Evolutionary conservation across 92 coral and sea anemone species (phyloP), one percentile per base, ranked within the genome.

Genomic region (Montipora capitata): DNA sequence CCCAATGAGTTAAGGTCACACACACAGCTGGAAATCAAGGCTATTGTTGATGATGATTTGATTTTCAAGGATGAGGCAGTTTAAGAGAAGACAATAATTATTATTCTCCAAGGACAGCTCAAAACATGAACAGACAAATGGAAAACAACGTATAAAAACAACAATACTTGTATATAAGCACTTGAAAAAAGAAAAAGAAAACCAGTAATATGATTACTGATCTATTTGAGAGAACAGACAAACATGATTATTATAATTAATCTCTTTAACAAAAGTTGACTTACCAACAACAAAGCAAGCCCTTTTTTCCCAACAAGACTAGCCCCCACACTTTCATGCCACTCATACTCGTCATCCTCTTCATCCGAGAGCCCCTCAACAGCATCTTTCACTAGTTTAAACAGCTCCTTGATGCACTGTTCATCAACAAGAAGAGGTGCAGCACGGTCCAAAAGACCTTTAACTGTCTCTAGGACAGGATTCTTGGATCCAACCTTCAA

Each of bases 341-440:
- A 69, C 51, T 85, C 94, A 16, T 81, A 86, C 51, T 90, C 96
- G 14, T 85, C 93, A 41, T 93, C 94, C 12, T 81, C 95, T 3
- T 93, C 90, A 39, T 91, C 94, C 11, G 77, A 94, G 7, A 83
- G 59, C 39, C 93, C 92, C 63, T 98, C 99, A 35, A 96, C 42
- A 9, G 87, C 84, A 77, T 89, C 89, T 59, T 95, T 93, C 3
- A 96, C 95, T 56, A 93, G 83, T 27, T 61, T 85, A 40, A 96
- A 79, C 13, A 98, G 91, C 48, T 72, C 91, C 88, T 91, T 92
- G 48, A 92, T 81, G 77, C 97, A 94, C 42, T 93, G 84, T 40
- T 93, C 82, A 78, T 98, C 99, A 14, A 96, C 93, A 68, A 98
- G 85, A 10, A 96, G 88, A 16, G 98, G 99, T 3, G 99, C 93